phyloP scores from a whole-genome alignment of 2,888 invertebrate genomes.

The Glyphotaelius pellucidus region DNA sequence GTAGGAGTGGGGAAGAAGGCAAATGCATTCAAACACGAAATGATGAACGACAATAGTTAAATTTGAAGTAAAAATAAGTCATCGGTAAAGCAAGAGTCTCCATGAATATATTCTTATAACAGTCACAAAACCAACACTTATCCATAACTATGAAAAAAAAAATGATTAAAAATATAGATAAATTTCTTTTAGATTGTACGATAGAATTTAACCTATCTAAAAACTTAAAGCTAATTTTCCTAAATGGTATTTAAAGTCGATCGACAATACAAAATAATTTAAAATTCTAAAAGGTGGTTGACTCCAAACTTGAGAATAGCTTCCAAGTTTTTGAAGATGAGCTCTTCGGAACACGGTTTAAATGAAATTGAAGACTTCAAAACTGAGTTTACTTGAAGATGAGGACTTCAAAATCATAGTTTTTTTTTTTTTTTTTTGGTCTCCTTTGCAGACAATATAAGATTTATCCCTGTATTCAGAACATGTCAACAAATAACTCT shows the following conservation, averaged over 20 bases:
- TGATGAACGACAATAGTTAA: not conserved
- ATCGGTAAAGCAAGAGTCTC: not conserved
- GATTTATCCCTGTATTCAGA: not conserved
- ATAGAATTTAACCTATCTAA: slow-evolving; percentile 29
- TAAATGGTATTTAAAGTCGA: slow-evolving; percentile 25
- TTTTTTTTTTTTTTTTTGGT: not conserved
- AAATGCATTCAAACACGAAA: not conserved
- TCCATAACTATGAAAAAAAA: slow-evolving; percentile 15
- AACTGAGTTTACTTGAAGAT: not conserved
- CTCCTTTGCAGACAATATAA: not conserved
- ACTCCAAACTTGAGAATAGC: not conserved
- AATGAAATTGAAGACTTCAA: not conserved
- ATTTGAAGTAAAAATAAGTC: slow-evolving; percentile 5
- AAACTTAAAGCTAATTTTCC: slow-evolving; percentile 27
- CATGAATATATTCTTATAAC: not conserved
- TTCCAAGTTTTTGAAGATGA: not conserved
- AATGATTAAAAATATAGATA: slow-evolving; percentile 7
- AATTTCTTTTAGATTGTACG: slow-evolving; percentile 11
- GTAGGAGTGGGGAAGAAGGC: not conserved
- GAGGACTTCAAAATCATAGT: not conserved
- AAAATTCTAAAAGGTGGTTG: slow-evolving; percentile 25
- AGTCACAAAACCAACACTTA: slow-evolving; percentile 32
- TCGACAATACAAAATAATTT: slow-evolving; percentile 21
- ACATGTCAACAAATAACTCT: not conserved
- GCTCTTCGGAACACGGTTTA: not conserved